A percentile compares a stretch with the other conserved stretches of the same genome.
Evolutionary conservation across 2,888 invertebrate genomes (phyloP).

Genomic region (Prosapia bicincta): DNA sequence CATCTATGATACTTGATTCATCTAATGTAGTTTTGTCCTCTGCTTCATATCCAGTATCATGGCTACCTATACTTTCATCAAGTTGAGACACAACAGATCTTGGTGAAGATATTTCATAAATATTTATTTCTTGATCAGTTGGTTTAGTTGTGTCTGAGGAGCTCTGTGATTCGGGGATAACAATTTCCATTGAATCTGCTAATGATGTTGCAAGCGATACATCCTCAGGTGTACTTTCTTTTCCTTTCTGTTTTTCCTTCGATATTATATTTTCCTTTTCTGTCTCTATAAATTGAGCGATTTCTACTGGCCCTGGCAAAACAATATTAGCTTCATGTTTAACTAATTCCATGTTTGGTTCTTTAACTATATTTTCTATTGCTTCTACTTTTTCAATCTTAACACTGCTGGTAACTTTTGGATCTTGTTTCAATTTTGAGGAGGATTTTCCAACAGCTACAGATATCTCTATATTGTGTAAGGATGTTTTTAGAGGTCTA

Average conservation of each 20-base stretch:
- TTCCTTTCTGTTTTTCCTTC: conserved; percentile 13
- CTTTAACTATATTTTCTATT: conserved; percentile 34
- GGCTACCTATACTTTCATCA: conserved; percentile 49
- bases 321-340: conserved; percentile 32
- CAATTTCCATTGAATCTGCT: conserved; percentile 54
- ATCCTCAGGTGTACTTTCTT: conserved; percentile 41
- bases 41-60: conserved; percentile 69
- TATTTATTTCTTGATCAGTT: conserved; percentile 46
- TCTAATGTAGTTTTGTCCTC: conserved; percentile 62
- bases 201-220: conserved; percentile 50
- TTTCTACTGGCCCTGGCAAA: conserved; percentile 40
- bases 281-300: conserved; percentile 41
- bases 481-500: neutral
- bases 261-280: neutral
- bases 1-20: conserved; percentile 45
- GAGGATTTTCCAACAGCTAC: neutral
- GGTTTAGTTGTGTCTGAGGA: conserved; percentile 53
- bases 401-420: conserved; percentile 11
- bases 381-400: conserved; percentile 12
- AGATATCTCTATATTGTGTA: neutral
- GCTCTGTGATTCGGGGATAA: conserved; percentile 47
- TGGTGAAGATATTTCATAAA: conserved; percentile 19
- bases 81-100: conserved; percentile 32
- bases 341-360: conserved; percentile 39
- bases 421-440: neutral